A percentile compares a stretch with the other conserved stretches of the same genome.
phyloP scores from a whole-genome alignment of 2,113 vertebrate species.

The Varanus salvator region DNA sequence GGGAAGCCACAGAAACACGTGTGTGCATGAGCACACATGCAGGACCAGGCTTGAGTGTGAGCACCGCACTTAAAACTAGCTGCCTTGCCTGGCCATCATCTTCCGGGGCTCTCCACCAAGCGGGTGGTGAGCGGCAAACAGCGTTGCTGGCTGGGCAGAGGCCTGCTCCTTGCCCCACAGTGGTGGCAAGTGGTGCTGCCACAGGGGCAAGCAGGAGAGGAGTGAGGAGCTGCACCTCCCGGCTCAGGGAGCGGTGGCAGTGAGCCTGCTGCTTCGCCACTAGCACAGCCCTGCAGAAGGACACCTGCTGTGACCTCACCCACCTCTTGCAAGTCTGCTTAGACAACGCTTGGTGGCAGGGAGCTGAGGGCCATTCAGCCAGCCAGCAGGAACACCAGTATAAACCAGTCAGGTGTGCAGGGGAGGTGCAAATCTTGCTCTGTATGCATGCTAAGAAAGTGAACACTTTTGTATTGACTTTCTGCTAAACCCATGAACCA shows the following conservation, averaged over 20 bases:
- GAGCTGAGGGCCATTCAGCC: no score
- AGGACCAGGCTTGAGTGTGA: background rate
- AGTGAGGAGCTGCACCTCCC: background rate
- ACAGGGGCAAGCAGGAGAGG: background rate
- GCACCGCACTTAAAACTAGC: background rate
- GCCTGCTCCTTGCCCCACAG: background rate
- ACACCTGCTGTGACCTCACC: background rate
- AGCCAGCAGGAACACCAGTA: no score
- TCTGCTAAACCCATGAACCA: no score
- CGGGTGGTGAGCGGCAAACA: background rate
- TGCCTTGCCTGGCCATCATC: background rate
- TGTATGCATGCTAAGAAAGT: no score
- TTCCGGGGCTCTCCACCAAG: background rate
- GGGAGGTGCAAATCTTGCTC: no score
- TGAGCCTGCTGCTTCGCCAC: no score
- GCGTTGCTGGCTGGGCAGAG: background rate
- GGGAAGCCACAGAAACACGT: background rate
- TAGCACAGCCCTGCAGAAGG: background rate
- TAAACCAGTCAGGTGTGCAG: no score
- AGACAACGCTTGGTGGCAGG: background rate
- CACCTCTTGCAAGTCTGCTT: background rate
- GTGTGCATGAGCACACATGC: background rate
- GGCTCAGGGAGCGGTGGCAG: no score
- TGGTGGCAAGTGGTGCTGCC: background rate
- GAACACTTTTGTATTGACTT: no score